Conservation (phyloP, 2,888 invertebrate genomes). For the Trichacis sp. region DNA sequence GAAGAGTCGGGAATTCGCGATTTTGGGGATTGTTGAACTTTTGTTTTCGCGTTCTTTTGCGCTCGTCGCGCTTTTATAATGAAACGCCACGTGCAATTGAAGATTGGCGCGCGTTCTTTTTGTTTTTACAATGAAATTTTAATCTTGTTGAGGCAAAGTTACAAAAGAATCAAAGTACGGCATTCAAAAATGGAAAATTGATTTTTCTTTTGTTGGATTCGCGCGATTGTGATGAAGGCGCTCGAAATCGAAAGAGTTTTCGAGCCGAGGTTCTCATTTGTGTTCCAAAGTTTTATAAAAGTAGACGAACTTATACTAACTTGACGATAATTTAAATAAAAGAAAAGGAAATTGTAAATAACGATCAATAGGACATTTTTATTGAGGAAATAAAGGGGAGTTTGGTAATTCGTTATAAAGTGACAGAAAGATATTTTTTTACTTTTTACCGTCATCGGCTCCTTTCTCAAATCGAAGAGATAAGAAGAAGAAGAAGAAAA, state of each 20-base stretch:
- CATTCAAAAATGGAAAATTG: too few species aligned
- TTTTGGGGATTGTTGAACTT: too few species aligned
- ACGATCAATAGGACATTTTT: constrained; percentile 16
- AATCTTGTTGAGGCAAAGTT: too few species aligned
- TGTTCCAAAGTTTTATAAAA: background rate
- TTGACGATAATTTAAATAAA: constrained; percentile 9
- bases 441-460: constrained; percentile 29
- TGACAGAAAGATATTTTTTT: constrained; percentile 40
- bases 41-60: too few species aligned
- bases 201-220: constrained; percentile 24
- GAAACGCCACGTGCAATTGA: too few species aligned
- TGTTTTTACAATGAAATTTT: too few species aligned
- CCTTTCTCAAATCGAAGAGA: constrained; percentile 16
- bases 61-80: too few species aligned
- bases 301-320: background rate
- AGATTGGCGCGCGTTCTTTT: too few species aligned
- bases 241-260: background rate
- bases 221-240: background rate
- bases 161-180: too few species aligned
- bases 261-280: background rate
- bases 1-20: too few species aligned
- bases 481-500: background rate
- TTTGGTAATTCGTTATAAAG: constrained; percentile 39
- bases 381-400: constrained; percentile 14
- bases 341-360: constrained; percentile 33